Conservation (phyloP, 1,140 invertebrate species). For the Littorina saxatilis region DNA sequence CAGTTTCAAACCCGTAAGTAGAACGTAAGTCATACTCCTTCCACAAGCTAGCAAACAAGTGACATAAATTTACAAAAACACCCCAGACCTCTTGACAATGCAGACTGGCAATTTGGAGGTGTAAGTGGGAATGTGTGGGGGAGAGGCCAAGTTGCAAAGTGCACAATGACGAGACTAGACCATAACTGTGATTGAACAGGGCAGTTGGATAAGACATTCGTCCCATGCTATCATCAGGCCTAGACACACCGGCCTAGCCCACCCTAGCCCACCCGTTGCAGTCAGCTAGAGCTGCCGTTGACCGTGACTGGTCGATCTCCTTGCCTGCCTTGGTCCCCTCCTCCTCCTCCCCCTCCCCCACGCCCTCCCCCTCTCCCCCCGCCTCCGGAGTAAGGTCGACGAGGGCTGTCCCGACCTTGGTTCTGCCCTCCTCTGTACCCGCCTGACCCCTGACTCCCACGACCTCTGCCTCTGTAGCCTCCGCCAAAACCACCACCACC, state of each 20-base stretch:
- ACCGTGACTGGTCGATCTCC: conserved; percentile 24
- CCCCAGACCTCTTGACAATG: not conserved
- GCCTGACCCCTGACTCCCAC: not conserved
- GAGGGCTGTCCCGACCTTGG: conserved; percentile 26
- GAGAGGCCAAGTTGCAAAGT: not conserved
- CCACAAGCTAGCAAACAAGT: too few relatives aligned
- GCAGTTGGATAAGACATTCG: not conserved
- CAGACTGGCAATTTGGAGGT: too few relatives aligned
- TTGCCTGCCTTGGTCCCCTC: conserved; percentile 31
- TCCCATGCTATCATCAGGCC: not conserved
- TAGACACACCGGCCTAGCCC: not conserved
- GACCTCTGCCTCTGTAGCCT: not conserved
- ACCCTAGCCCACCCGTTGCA: not conserved
- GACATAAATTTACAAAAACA: not conserved
- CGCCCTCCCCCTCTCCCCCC: conserved; percentile 9
- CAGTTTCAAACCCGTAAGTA: conserved; percentile 3
- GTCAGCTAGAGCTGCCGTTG: conserved; percentile 10
- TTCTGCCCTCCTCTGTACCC: conserved; percentile 20
- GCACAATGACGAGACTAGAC: not conserved
- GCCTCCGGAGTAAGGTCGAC: conserved; percentile 16
- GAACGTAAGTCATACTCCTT: not conserved
- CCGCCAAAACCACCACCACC: conserved; percentile 11
- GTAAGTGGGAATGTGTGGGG: not conserved
- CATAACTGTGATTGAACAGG: not conserved
- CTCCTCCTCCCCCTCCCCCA: conserved; percentile 38